Conservation (phyloP, 2,888 invertebrate species). For the Mechanitis messenoides region DNA sequence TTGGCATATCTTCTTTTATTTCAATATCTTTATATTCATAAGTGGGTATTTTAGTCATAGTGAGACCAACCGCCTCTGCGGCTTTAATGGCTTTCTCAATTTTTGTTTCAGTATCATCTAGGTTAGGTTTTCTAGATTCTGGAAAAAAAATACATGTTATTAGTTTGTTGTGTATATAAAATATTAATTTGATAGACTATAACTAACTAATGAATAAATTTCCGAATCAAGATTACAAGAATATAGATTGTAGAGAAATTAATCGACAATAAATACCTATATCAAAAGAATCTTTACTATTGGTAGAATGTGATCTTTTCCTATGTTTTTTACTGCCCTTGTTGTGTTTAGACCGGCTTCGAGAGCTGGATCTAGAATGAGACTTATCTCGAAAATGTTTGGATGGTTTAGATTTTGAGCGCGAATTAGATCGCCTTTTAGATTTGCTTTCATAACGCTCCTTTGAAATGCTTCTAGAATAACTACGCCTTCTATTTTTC, state of each 20-base stretch:
- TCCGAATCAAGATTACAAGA: too few relatives aligned
- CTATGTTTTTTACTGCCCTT: conserved; percentile 50
- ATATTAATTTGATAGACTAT: not conserved
- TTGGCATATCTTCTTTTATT: conserved; percentile 70
- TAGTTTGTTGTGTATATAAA: not conserved
- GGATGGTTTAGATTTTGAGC: conserved; percentile 48
- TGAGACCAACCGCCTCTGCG: conserved; percentile 69
- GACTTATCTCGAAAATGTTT: conserved; percentile 46
- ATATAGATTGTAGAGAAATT: too few relatives aligned
- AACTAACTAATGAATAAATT: too few relatives aligned
- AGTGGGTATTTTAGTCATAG: conserved; percentile 71
- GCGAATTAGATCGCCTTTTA: conserved; percentile 53
- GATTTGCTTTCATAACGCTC: conserved; percentile 62
- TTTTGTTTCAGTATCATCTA: conserved; percentile 66
- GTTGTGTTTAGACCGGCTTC: conserved; percentile 50
- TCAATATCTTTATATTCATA: conserved; percentile 69
- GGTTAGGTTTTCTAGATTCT: conserved; percentile 47
- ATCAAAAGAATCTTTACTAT: conserved; percentile 61
- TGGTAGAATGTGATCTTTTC: conserved; percentile 53
- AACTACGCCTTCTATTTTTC: conserved; percentile 53
- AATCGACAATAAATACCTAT: conserved; percentile 42
- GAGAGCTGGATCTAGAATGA: conserved; percentile 54
- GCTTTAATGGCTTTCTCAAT: conserved; percentile 70
- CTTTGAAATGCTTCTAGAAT: conserved; percentile 62
- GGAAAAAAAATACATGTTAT: conserved; percentile 29